Base-by-base conservation (phyloP, 2,888 invertebrate genomes). In the Tetragonula carbonaria region DNA sequence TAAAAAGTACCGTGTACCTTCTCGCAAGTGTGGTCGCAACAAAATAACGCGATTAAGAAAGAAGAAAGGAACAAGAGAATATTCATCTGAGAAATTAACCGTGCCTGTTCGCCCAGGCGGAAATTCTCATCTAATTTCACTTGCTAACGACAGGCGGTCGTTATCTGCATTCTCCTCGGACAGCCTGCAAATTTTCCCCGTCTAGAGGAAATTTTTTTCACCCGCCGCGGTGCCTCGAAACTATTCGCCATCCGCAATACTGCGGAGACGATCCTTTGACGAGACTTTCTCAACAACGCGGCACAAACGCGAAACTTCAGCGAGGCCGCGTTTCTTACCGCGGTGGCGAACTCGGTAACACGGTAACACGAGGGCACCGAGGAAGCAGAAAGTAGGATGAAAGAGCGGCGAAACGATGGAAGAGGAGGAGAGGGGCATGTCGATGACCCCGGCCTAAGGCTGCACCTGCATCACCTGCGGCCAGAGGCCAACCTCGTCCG, bases 381-480 rank as follows among this genome's bases (percentile, higher is more conserved):
- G 80, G 55, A 82, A 74, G 80, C 74, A 65, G 80, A 75, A 78
- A 78, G 85, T 70, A 76, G 82, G 76, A 87, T 80, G 73, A 76
- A 78, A 78, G 77, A 63, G 75, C 75, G 78, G 68, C 71, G 57
- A 65, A 67, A 67, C 51, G 57, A 33, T 8, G 67, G 63, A 55
- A 65, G 74, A 62, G 72, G 33, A 33, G 80, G 80, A 65, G 59
- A 66, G 77, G 57, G 65, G 74, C 70, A 80, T 87, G 90, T 84
- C 88, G 87, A 85, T 74, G 87, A 89, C 89, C 91, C 76, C 86
- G 83, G 87, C 88, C 85, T 80, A 70, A 78, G 82, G 84, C 83
- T 85, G 87, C 90, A 90, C 89, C 91, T 91, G 92, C 87, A 84
- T 88, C 90, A 88, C 84, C 86, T 81, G 88, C 79, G 73, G 82